Evolutionary conservation across 2,888 invertebrate genomes (phyloP), one percentile per base, ranked within the genome.

Genomic region (Gymnosoma rotundatum): DNA sequence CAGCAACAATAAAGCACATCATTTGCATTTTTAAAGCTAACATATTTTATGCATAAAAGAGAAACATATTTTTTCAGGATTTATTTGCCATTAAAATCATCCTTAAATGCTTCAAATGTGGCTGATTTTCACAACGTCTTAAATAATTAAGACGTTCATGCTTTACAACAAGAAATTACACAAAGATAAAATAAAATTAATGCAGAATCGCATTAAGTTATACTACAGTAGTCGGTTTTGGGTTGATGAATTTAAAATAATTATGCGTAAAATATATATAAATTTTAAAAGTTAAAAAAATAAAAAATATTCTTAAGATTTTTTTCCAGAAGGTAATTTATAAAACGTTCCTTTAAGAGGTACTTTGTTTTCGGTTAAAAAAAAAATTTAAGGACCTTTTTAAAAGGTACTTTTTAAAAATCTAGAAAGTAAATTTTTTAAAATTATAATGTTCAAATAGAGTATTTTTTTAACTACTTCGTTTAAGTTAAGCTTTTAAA

Each of bases 71-170:
- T 75, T n/a, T 73, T 48, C 75, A 72, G 79, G 75, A 83, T 83
- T 83, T 79, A 83, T 75, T 75, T 70, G 83, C 75, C 60, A 83
- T 83, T 79, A 83, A 83, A 83, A 60, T 79, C 70, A 25, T 66
- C 75, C 75, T 70, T 79, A 45, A n/a, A 61, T 20, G 66, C 66
- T 64, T 58, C 50, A 78, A 61, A 70, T 61, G 60, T 12, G n/a
- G 2, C 0, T 20, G 32, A 20, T 36, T 66, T 48, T 45, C n/a
- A 70, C 45, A 25, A 38, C 54, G 2, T 48, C 38, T 78, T 45
- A 72, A 72, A 72, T 69, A 70, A 72, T 70, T 78, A 58, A 75
- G 64, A 64, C 56, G 36, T 56, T 66, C 56, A 64, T 63, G 32
- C 18, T 32, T 75, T 66, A 7, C 73, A 21, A 73, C 38, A 32